Base-by-base conservation (phyloP, 2,113 vertebrate genomes). In the Neoarius graeffei region DNA sequence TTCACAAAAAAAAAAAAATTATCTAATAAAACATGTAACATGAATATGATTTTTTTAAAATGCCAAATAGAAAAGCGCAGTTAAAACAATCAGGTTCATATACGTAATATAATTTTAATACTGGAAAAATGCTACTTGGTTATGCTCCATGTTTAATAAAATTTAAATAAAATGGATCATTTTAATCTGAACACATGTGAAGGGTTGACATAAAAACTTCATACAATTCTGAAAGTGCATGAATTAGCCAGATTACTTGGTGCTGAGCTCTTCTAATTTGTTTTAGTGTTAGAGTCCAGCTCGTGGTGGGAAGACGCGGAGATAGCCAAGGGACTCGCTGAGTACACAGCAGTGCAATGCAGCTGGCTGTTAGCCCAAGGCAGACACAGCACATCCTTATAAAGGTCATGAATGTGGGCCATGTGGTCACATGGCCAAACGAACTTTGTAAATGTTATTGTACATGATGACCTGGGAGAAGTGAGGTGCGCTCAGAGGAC, bases 401-500 rank as follows among this genome's bases (percentile, higher is more conserved):
- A 93, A 92, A 93, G 91, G 92, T 93, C 91, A 92, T 88, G 86
- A 93, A 88, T 89, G 88, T 88, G 88, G 80, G 73, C 82, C 89
- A 54, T 90, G 90, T 85, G 83, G 89, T 85, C 87, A 86, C 84
- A 88, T 92, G 91, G 88, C 90, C 90, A 88, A 91, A 91, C 84
- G 60, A 90, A 92, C 86, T 90, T 91, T 67, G 87, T 89, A 91
- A 93, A 93, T 92, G 89, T 93, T 92, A 92, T 92, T 91, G 86
- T 87, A 91, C 84, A 82, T 83, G 85, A 89, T 89, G 87, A 88
- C 88, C 88, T 48, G 84, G 74, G 30, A 56, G 27, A 69, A 74
- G 77, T 86, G 74, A 87, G 89, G 62, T 62, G 77, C 79, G 60
- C 64, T 74, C 35, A 54, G 9, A 84, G 57, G 59, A 71, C 35